A percentile compares a stretch with the other conserved stretches of the same genome.
phyloP scores from a whole-genome alignment of 2,888 invertebrate genomes.

The Cheilosia variabilis region DNA sequence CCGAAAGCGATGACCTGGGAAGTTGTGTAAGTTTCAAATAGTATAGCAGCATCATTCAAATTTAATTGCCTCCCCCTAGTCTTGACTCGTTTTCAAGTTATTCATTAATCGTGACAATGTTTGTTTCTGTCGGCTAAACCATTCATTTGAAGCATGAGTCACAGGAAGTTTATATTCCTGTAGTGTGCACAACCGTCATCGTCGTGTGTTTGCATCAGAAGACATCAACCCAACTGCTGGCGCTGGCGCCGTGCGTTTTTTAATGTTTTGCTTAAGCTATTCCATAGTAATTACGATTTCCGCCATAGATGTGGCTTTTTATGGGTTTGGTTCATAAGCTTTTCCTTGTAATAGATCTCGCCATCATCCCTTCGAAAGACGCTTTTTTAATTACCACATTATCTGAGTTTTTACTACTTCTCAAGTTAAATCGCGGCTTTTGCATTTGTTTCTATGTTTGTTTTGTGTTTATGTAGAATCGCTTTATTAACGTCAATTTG shows the following conservation, averaged over 20 bases:
- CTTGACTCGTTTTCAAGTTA: constrained; percentile 24
- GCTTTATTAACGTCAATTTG: too few species aligned
- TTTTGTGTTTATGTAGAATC: too few species aligned
- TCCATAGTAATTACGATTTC: constrained; percentile 1
- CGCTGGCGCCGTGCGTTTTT: background rate
- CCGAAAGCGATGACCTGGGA: constrained; percentile 82
- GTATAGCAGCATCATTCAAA: constrained; percentile 5
- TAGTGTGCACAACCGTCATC: background rate
- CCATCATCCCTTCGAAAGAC: background rate
- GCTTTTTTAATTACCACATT: background rate
- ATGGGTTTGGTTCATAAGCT: background rate
- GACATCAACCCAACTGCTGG: background rate
- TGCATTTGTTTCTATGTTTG: too few species aligned
- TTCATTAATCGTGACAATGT: constrained; percentile 41
- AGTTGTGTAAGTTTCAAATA: constrained; percentile 79
- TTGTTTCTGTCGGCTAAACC: constrained; percentile 26
- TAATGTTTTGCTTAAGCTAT: background rate
- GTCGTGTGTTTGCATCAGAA: constrained; percentile 16
- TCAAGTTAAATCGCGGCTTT: too few species aligned
- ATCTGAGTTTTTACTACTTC: too few species aligned
- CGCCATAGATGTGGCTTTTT: background rate
- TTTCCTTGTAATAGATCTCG: background rate
- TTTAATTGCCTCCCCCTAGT: background rate
- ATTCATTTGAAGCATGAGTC: constrained; percentile 38
- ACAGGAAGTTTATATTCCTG: constrained; percentile 14